Conservation (phyloP, 2,888 invertebrate species). For the Hesperia comma region DNA sequence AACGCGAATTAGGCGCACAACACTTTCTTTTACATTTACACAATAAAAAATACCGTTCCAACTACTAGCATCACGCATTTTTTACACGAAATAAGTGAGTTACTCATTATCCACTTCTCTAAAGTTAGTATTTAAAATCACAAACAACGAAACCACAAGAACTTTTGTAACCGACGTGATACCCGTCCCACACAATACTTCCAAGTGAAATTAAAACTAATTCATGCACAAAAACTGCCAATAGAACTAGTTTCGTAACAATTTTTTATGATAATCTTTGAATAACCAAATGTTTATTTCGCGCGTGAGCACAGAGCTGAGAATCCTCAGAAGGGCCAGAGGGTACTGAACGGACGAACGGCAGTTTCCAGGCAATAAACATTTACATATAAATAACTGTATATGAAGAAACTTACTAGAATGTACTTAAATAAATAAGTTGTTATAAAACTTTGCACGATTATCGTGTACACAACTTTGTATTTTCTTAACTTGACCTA, state of each 20-base stretch:
- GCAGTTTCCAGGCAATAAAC: constrained; percentile 47
- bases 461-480: constrained; percentile 6
- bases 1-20: too few species aligned
- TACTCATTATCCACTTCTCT: neutral
- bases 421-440: constrained; percentile 3
- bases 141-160: neutral
- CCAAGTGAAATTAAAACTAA: neutral
- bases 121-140: neutral
- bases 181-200: neutral
- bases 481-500: constrained; percentile 6
- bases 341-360: constrained; percentile 43
- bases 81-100: neutral
- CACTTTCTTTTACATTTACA: too few species aligned
- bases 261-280: neutral
- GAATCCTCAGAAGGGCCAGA: constrained; percentile 12
- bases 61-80: neutral
- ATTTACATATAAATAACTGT: constrained; percentile 2
- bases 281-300: neutral
- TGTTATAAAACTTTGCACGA: constrained; percentile 6
- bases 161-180: neutral
- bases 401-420: constrained; percentile 3
- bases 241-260: neutral
- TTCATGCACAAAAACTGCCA: neutral
- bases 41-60: too few species aligned
- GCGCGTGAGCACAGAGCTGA: neutral